A percentile compares a stretch with the other conserved stretches of the same genome.
Conservation (phyloP, 2,113 vertebrate species). For the Lathamus discolor region DNA sequence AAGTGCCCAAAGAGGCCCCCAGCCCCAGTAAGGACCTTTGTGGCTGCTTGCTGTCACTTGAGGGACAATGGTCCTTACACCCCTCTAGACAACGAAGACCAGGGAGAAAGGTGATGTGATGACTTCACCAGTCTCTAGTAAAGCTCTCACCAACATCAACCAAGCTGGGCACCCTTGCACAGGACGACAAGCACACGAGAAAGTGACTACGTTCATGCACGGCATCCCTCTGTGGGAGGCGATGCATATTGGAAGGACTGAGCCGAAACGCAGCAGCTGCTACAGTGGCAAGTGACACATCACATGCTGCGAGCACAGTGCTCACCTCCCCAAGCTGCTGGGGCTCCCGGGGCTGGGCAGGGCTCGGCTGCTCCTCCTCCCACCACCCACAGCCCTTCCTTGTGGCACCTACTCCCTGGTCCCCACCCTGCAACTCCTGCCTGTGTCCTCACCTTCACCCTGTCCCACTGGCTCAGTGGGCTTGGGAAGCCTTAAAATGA, state of each 20-base stretch:
- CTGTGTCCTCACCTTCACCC: not conserved
- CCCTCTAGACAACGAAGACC: fast-evolving
- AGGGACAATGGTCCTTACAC: fast-evolving
- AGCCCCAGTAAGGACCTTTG: fast-evolving
- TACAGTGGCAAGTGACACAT: not conserved
- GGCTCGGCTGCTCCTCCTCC: not conserved
- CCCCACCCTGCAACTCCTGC: not conserved
- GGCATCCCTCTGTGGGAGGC: not conserved
- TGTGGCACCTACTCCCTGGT: not conserved
- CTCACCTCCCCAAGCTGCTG: not conserved
- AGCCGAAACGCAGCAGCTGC: fast-evolving
- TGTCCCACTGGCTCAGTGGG: fast-evolving
- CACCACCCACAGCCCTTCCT: not conserved
- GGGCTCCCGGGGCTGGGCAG: not conserved
- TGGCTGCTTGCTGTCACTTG: not conserved
- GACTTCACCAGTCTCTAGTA: not conserved
- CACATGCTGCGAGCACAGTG: not conserved
- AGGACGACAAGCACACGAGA: fast-evolving
- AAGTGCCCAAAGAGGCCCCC: not conserved
- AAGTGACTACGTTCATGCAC: fast-evolving
- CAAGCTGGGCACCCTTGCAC: fast-evolving
- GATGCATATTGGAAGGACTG: not conserved
- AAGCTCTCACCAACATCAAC: not conserved
- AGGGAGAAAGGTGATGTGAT: not conserved
- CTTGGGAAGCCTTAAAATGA: not conserved